A percentile compares a stretch with the other conserved stretches of the same genome.
These are phyloP conservation scores for Coremacera marginata DNA, from an alignment of 2,888 invertebrate species.

Conservation along the genomic window DNA sequence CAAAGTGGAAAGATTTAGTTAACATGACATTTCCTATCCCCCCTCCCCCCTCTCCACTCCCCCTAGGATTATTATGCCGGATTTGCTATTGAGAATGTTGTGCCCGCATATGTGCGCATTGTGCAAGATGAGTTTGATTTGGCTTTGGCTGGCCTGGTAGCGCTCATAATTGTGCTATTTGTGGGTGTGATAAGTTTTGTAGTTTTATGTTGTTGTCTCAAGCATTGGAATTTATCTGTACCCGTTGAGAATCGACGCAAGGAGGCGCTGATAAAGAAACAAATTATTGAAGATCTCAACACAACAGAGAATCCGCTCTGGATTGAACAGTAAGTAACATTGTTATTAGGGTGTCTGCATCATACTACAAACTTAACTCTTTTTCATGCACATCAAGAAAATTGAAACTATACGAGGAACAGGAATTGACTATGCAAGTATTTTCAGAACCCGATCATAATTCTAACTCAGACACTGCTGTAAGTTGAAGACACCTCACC, in stretches of 20 bases:
- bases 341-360: neutral
- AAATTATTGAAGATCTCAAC: slow-evolving; percentile 86
- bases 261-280: slow-evolving; percentile 84
- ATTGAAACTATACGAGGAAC: slow-evolving; percentile 89
- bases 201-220: slow-evolving; percentile 88
- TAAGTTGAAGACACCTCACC: slow-evolving; percentile 42
- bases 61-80: slow-evolving; percentile 75
- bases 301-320: slow-evolving; percentile 93
- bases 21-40: neutral
- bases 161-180: slow-evolving; percentile 84
- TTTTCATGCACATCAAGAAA: slow-evolving; percentile 72
- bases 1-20: neutral
- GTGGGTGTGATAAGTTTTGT: slow-evolving; percentile 89
- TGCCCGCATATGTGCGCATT: slow-evolving; percentile 76
- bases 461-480: slow-evolving; percentile 66
- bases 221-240: slow-evolving; percentile 87
- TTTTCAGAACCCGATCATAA: slow-evolving; percentile 80
- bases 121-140: slow-evolving; percentile 86
- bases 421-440: slow-evolving; percentile 93
- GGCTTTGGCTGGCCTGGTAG: slow-evolving; percentile 86
- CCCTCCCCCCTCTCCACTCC: too few relatives aligned
- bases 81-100: slow-evolving; percentile 81
- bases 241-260: slow-evolving; percentile 86
- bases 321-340: slow-evolving; percentile 83
- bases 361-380: too few relatives aligned